Conservation (phyloP, 2,888 invertebrate genomes). For the Cephus spinipes region DNA sequence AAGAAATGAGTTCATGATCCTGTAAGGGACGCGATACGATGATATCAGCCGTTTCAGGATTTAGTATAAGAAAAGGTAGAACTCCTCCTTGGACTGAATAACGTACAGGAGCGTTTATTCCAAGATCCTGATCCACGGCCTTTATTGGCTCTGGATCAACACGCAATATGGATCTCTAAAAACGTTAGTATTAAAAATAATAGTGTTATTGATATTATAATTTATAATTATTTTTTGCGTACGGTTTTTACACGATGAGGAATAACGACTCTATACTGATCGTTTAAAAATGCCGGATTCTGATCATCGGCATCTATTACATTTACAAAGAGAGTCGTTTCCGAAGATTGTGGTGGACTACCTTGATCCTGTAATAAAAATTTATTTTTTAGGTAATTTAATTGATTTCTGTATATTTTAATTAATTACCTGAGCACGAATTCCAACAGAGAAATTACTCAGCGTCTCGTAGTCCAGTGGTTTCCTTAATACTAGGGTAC, state of each 20-base stretch:
- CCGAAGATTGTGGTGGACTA: constrained; percentile 80
- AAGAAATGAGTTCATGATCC: constrained; percentile 74
- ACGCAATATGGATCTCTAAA: constrained; percentile 73
- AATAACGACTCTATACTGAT: constrained; percentile 79
- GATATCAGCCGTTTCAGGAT: constrained; percentile 75
- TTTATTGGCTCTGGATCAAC: constrained; percentile 80
- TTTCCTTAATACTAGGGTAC: constrained; percentile 82
- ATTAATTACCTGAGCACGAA: constrained; percentile 70
- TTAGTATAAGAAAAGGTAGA: constrained; percentile 75
- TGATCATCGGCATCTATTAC: constrained; percentile 93
- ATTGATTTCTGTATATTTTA: background rate
- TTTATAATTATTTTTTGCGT: constrained; percentile 25
- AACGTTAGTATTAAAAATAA: constrained; percentile 4
- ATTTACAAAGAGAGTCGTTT: constrained; percentile 80
- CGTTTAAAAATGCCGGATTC: constrained; percentile 84
- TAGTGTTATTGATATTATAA: constrained; percentile 2
- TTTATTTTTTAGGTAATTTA: background rate
- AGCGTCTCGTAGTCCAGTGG: constrained; percentile 86
- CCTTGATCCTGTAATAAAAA: constrained; percentile 77
- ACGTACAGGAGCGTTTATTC: constrained; percentile 80
- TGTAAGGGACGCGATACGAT: constrained; percentile 71
- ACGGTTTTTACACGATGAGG: constrained; percentile 73
- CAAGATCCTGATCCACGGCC: constrained; percentile 85
- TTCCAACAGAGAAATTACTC: constrained; percentile 80
- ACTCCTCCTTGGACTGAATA: constrained; percentile 76